These are phyloP conservation scores for Melitaea cinxia DNA, from an alignment of 1,140 invertebrate species.

Conservation along the genomic window DNA sequence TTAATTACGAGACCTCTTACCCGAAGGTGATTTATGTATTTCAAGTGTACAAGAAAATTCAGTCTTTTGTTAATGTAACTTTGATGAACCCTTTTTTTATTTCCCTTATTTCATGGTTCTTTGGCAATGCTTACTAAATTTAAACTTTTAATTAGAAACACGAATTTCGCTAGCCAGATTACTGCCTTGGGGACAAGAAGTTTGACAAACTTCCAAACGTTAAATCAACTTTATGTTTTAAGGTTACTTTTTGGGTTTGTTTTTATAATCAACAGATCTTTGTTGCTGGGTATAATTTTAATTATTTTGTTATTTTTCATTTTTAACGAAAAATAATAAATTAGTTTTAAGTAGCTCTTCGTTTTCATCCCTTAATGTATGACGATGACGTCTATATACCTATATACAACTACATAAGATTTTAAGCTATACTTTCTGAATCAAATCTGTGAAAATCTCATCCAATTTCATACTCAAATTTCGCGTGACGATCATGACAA, in stretches of 20 bases:
- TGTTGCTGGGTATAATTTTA: not conserved
- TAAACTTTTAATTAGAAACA: slow-evolving; percentile 30
- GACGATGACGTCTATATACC: too few species aligned
- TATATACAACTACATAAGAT: too few species aligned
- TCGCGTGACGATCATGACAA: too few species aligned
- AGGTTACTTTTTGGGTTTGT: not conserved
- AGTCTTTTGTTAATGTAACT: slow-evolving; percentile 38
- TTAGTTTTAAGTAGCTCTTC: too few species aligned
- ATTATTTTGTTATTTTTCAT: not conserved
- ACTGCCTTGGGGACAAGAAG: slow-evolving; percentile 8
- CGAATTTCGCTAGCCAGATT: slow-evolving; percentile 13
- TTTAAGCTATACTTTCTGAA: too few species aligned
- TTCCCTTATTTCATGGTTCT: slow-evolving; percentile 16
- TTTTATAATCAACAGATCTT: not conserved
- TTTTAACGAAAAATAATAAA: too few species aligned
- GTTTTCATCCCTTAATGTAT: too few species aligned
- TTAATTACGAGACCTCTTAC: slow-evolving; percentile 49
- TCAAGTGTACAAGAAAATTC: slow-evolving; percentile 39
- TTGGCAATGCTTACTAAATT: slow-evolving; percentile 27
- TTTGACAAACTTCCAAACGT: slow-evolving; percentile 14
- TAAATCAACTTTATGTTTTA: not conserved
- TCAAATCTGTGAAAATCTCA: too few species aligned
- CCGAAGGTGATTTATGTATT: slow-evolving; percentile 48
- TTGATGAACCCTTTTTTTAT: slow-evolving; percentile 40
- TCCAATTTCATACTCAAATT: too few species aligned